Base-by-base conservation (phyloP, 2,888 invertebrate species). In the Brachypterus glaber region DNA sequence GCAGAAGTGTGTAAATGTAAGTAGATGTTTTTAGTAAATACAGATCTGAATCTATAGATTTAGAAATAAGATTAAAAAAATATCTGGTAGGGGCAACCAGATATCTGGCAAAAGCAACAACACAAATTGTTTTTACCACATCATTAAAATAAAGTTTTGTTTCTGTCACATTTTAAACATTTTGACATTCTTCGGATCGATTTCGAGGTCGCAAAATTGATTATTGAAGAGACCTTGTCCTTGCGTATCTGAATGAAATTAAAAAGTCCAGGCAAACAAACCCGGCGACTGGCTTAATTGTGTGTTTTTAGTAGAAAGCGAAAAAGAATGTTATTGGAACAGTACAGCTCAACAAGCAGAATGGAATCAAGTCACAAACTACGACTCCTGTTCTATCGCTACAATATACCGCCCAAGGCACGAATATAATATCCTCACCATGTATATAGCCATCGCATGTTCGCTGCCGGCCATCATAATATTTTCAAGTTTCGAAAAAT, bases 311-410 rank as follows among this genome's bases (percentile, higher is more conserved):
- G 79, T 76, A 58, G 71, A 63, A 57, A 75, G 76, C 49, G 64
- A 59, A 41, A 79, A 77, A 53, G 51, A 64, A 38, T 79, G 79
- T 53, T 62, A 60, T 40, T 31, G 45, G 1, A 72, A 76, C 48
- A 69, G 66, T 0, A 68, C 67, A 0, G 31, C 17, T 4, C 17
- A 36, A 11, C 12, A 32, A 14, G 47, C 49, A 2, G 14, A 39
- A 14, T 80, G 80, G 80, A 70, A 72, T 34, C 55, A 67, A 1
- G 63, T 68, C 39, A 77, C 79, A 0, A 70, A 79, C 50, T 79
- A 77, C 57, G 59, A 58, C 17, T 60, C 67, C 0, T 80, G 79
- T 59, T 70, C 72, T 38, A 63, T 76, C 30, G 67, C 73, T 0
- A 66, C 73, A 1, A 64, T 74, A 0, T 64, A 75, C 8, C 54